Percentiles rank a stretch among this genome's conserved stretches.
Evolutionary conservation across 2,113 vertebrate genomes (phyloP).

Genomic region (mouse (Mus musculus)): GRCm39 chr12:59846501-59847000

Average conservation of each 20-base stretch:
- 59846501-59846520: neutral
- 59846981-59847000: conserved; percentile 56
- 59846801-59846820: conserved; percentile 12
- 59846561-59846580: conserved; percentile 22
- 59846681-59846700: neutral
- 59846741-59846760: neutral
- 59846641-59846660: neutral
- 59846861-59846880: conserved; percentile 5
- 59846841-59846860: conserved; percentile 32
- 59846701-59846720: neutral
- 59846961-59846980: neutral
- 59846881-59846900: conserved; percentile 44
- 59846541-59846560: neutral
- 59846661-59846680: neutral
- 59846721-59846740: neutral
- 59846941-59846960: conserved; percentile 28
- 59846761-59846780: neutral
- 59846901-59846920: conserved; percentile 46
- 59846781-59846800: neutral
- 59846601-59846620: conserved; percentile 37
- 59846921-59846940: conserved; percentile 46
- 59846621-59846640: conserved; percentile 25
- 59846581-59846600: neutral
- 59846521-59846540: neutral
- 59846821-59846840: conserved; percentile 25